phyloP scores from a whole-genome alignment of 2,797 vertebrate genomes.

The Tenualosa thibaudeaui region DNA sequence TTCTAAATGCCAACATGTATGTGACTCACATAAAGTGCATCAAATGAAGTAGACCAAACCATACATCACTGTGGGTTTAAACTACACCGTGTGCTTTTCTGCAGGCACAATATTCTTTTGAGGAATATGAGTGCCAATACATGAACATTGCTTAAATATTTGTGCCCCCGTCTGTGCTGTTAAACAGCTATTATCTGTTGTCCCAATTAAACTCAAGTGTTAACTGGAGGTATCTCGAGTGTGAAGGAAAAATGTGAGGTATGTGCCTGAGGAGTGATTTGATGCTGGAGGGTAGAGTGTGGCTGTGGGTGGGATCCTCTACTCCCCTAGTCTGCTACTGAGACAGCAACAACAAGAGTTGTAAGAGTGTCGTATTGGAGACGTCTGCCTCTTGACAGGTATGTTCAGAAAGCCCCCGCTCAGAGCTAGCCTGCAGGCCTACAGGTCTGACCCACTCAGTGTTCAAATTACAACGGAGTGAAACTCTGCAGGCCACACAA shows the following conservation, averaged over 20 bases:
- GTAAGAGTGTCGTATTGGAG: background rate
- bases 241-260: background rate
- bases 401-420: background rate
- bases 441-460: background rate
- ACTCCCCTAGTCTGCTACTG: background rate
- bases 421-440: slow-evolving; percentile 4
- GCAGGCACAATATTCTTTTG: background rate
- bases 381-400: slow-evolving; percentile 5
- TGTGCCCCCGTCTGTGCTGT: background rate
- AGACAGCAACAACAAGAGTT: background rate
- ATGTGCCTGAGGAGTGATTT: background rate
- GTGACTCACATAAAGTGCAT: background rate
- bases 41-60: slow-evolving; percentile 3
- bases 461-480: background rate
- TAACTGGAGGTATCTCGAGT: background rate
- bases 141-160: background rate
- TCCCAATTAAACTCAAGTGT: background rate
- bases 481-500: slow-evolving; percentile 6
- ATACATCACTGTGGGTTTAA: background rate
- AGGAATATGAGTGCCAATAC: background rate
- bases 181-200: background rate
- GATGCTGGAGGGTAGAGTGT: background rate
- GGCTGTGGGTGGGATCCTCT: background rate
- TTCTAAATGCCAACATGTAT: background rate
- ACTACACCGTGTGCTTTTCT: slow-evolving; percentile 9